phyloP scores from a whole-genome alignment of 2,888 invertebrate species.

The Podabrus alpinus region DNA sequence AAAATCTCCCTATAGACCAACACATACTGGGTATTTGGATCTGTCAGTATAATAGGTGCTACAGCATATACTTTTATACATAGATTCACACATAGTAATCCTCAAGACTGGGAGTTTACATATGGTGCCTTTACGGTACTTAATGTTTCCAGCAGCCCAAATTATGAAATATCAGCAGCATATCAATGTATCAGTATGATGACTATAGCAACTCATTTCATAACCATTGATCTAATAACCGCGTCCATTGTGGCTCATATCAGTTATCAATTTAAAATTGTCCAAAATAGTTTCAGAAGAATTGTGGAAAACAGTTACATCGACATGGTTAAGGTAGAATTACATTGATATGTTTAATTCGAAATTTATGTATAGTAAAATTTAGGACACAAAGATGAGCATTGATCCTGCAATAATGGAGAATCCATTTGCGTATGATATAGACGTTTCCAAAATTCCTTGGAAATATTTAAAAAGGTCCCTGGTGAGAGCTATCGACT shows the following conservation, averaged over 20 bases:
- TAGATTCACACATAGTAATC: not conserved
- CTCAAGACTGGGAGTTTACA: conserved; percentile 17
- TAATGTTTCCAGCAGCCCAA: conserved; percentile 15
- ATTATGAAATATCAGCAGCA: conserved; percentile 12
- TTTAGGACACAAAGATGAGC: not conserved
- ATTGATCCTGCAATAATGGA: not conserved
- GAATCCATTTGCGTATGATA: not conserved
- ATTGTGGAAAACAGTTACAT: conserved; percentile 10
- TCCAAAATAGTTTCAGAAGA: conserved; percentile 15
- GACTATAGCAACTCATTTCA: conserved; percentile 8
- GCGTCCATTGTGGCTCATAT: conserved; percentile 17
- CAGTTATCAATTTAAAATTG: conserved; percentile 14
- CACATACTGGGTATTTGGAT: conserved; percentile 1
- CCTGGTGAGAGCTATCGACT: conserved; percentile 7
- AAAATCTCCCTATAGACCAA: not conserved
- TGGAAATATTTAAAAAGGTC: conserved; percentile 15
- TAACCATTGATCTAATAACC: conserved; percentile 7
- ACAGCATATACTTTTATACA: not conserved
- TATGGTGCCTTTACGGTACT: conserved; percentile 14
- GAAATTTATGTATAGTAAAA: not conserved
- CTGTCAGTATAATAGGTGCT: not conserved
- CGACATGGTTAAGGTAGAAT: conserved; percentile 5
- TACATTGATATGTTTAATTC: not conserved
- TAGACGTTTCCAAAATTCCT: conserved; percentile 9
- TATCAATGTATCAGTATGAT: conserved; percentile 11